Conservation (phyloP, 2,797 vertebrate genomes). For the Pachyuromys duprasi region DNA sequence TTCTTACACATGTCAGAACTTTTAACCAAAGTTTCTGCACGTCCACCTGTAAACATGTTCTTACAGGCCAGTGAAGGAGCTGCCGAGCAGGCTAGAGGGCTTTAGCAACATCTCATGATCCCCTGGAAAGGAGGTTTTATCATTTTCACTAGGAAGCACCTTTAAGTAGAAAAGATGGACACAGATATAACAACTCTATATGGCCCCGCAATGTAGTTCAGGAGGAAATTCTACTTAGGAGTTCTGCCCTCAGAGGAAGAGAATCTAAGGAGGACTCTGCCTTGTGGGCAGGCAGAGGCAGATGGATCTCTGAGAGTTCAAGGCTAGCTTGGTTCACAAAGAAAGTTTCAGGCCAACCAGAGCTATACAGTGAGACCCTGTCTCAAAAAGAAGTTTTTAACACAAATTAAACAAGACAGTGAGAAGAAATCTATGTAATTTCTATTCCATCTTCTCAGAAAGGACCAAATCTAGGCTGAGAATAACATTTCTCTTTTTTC, state of each 20-base stretch:
- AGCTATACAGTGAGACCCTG: background rate
- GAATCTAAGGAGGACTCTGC: background rate
- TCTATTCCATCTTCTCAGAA: slow-evolving; percentile 15
- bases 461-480: background rate
- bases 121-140: background rate
- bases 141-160: slow-evolving; percentile 1
- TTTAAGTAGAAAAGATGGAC: background rate
- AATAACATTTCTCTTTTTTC: background rate
- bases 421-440: background rate
- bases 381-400: background rate
- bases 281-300: background rate
- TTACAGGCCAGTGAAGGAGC: background rate
- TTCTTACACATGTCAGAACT: background rate
- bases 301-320: background rate
- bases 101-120: background rate
- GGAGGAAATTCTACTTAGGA: background rate
- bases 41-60: background rate
- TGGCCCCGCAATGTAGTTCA: background rate
- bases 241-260: background rate
- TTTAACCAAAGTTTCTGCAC: background rate
- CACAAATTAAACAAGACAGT: background rate
- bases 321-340: background rate
- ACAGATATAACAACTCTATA: background rate
- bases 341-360: background rate
- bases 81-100: background rate